Evolutionary conservation across 2,113 vertebrate species (phyloP).

Genomic region (Hirundichthys speculiger): DNA sequence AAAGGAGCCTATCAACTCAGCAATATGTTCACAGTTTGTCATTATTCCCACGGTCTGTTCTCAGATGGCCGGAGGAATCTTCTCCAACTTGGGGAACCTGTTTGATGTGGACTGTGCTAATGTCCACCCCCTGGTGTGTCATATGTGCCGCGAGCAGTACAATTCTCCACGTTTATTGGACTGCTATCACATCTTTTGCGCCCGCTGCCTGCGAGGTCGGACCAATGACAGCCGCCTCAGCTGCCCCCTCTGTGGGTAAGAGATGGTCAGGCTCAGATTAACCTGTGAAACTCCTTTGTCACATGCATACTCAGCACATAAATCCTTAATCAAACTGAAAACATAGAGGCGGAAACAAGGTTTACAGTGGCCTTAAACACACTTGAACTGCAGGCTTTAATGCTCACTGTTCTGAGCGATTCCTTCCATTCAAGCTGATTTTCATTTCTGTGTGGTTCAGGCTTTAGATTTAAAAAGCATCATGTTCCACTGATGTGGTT

Average conservation of each 20-base stretch:
- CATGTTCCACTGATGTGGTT: slow-evolving; percentile 14
- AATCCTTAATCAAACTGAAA: slow-evolving; percentile 15
- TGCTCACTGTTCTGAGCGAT: slow-evolving; percentile 13
- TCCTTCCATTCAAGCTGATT: slow-evolving; percentile 24
- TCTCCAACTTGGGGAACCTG: slow-evolving; percentile 79
- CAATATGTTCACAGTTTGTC: background rate
- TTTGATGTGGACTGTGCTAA: slow-evolving; percentile 81
- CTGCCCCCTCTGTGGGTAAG: slow-evolving; percentile 92
- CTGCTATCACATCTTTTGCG: slow-evolving; percentile 93
- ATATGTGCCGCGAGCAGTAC: slow-evolving; percentile 89
- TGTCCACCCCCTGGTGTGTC: slow-evolving; percentile 89
- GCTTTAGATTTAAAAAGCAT: slow-evolving; percentile 37
- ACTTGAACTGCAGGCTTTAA: background rate
- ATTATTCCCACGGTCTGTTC: background rate
- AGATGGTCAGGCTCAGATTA: background rate
- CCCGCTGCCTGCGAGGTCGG: slow-evolving; percentile 86
- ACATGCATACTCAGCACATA: background rate
- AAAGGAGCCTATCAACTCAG: background rate
- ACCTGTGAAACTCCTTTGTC: background rate
- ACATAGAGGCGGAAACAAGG: background rate
- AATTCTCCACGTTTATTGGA: slow-evolving; percentile 90
- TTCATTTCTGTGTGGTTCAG: slow-evolving; percentile 16
- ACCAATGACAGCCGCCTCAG: slow-evolving; percentile 81
- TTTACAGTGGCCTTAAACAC: background rate
- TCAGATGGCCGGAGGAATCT: slow-evolving; percentile 90